Conservation (phyloP, 2,888 invertebrate genomes). For the Limnephilus rhombicus region DNA sequence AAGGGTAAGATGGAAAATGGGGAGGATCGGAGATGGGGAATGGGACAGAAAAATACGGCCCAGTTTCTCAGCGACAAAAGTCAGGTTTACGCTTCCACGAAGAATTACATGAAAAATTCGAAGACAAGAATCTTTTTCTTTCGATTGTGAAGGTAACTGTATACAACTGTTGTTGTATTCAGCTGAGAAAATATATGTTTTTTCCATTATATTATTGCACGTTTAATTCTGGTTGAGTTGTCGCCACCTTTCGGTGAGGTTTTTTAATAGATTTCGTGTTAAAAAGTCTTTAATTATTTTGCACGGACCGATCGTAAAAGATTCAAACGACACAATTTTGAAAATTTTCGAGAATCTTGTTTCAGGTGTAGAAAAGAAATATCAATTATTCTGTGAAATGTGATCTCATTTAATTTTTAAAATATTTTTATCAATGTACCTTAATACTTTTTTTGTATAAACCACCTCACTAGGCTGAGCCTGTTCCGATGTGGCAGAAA, state of each 20-base stretch:
- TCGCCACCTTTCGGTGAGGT: not conserved
- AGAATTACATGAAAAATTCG: not conserved
- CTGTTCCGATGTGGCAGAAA: no score
- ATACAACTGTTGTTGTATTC: not conserved
- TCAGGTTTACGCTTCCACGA: not conserved
- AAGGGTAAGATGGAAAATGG: not conserved
- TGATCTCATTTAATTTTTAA: no score
- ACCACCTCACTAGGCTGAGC: no score
- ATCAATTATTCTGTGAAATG: no score
- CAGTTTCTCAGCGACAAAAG: not conserved
- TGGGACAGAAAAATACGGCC: constrained; percentile 7
- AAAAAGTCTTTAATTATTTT: not conserved
- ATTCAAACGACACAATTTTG: not conserved
- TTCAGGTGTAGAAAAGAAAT: not conserved
- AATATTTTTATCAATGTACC: no score
- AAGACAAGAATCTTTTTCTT: not conserved
- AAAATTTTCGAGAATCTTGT: not conserved
- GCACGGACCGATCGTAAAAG: not conserved
- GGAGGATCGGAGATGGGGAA: not conserved
- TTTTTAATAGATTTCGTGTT: not conserved
- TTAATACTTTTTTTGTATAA: no score
- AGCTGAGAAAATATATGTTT: not conserved
- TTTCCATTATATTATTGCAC: not conserved
- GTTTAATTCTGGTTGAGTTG: constrained; percentile 1
- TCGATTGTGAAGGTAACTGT: not conserved